These are phyloP conservation scores for Gorsachius goisagi DNA, from an alignment of 2,113 vertebrate genomes.

Conservation along the genomic window DNA sequence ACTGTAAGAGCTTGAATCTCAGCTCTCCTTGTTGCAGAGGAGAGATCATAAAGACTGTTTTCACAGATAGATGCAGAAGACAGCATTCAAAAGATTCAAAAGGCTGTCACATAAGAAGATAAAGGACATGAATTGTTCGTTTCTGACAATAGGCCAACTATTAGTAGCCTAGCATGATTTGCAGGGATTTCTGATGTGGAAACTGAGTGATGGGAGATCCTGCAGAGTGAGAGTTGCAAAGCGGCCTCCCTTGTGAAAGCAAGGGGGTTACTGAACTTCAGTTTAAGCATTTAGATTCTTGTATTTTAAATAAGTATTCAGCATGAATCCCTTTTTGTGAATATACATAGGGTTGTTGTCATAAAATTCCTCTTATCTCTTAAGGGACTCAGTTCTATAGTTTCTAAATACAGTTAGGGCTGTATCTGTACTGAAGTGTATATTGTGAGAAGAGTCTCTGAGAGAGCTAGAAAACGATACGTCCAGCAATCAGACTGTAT, in stretches of 20 bases:
- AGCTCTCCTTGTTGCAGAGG: neutral
- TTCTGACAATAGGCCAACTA: slow-evolving; percentile 44
- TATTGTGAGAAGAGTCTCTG: neutral
- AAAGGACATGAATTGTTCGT: slow-evolving; percentile 21
- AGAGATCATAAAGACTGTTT: slow-evolving; percentile 44
- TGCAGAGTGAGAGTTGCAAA: slow-evolving; percentile 10
- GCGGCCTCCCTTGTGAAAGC: neutral
- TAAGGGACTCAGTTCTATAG: neutral
- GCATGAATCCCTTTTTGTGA: neutral
- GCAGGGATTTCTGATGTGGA: slow-evolving; percentile 26
- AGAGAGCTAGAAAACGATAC: neutral
- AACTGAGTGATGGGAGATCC: neutral
- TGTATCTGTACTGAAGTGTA: neutral
- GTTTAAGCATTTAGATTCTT: neutral
- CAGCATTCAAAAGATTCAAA: slow-evolving; percentile 38
- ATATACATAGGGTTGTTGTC: neutral
- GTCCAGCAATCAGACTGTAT: neutral
- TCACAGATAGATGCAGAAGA: slow-evolving; percentile 51
- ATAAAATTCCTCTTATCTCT: neutral
- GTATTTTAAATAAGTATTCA: neutral
- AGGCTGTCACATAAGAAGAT: slow-evolving; percentile 39
- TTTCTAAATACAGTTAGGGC: neutral
- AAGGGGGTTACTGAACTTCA: neutral
- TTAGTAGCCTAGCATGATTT: slow-evolving; percentile 29
- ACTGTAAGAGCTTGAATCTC: slow-evolving; percentile 8